Conservation (phyloP, 2,797 vertebrate genomes). For the Paratrypauchen microcephalus region DNA sequence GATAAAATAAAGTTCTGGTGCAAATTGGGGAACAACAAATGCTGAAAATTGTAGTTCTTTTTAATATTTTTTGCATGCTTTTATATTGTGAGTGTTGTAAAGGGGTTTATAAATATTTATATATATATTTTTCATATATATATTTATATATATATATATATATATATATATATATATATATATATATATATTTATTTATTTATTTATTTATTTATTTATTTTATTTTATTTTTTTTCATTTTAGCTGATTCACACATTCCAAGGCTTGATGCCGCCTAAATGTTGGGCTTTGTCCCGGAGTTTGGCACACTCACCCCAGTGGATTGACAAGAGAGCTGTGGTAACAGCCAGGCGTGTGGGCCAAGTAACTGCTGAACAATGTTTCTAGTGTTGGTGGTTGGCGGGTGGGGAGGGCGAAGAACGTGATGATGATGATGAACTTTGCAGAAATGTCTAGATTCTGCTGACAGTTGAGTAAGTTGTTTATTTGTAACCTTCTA, state of each 20-base stretch:
- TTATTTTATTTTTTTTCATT: too few relatives aligned
- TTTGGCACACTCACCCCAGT: constrained; percentile 4
- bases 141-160: too few relatives aligned
- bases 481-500: constrained; percentile 42
- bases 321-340: constrained; percentile 15
- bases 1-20: too few relatives aligned
- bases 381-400: constrained; percentile 39
- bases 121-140: too few relatives aligned
- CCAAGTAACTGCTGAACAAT: constrained; percentile 31
- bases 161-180: too few relatives aligned
- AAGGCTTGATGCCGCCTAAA: neutral
- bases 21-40: neutral
- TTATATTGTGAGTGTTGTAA: too few relatives aligned
- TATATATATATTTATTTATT: too few relatives aligned
- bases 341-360: neutral
- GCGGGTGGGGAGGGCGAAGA: constrained; percentile 35
- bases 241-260: neutral
- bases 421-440: constrained; percentile 46
- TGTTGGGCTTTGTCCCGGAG: constrained; percentile 5
- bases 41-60: neutral
- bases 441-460: constrained; percentile 35
- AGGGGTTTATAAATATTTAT: too few relatives aligned
- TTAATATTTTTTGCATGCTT: neutral
- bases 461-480: constrained; percentile 40
- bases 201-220: too few relatives aligned